These are phyloP conservation scores for Pollenia angustigena DNA, from an alignment of 2,888 invertebrate genomes.

Conservation along the genomic window DNA sequence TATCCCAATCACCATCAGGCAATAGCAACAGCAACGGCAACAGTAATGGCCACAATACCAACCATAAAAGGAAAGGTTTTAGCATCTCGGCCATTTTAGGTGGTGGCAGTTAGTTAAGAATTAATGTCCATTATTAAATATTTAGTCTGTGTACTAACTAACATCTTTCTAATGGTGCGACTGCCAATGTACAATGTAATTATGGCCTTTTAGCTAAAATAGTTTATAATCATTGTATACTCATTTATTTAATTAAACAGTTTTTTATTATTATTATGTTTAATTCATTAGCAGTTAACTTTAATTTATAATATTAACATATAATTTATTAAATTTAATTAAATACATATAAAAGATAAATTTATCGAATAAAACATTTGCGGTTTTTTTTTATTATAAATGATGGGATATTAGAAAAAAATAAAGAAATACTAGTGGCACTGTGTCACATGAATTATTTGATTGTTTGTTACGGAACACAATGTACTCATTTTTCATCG, in stretches of 20 bases:
- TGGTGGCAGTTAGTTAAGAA: constrained; percentile 77
- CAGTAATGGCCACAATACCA: constrained; percentile 59
- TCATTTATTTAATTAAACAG: constrained; percentile 62
- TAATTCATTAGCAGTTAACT: constrained; percentile 28
- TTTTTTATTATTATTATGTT: constrained; percentile 5
- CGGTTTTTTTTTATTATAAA: background rate
- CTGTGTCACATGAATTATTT: too few relatives aligned
- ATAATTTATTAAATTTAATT: constrained; percentile 27
- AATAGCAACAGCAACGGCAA: constrained; percentile 61
- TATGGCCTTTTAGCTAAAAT: constrained; percentile 56
- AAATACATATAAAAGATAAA: constrained; percentile 21
- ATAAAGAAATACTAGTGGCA: too few relatives aligned
- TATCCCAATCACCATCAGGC: constrained; percentile 68
- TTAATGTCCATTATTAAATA: constrained; percentile 35
- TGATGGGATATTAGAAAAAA: too few relatives aligned
- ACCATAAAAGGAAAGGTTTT: constrained; percentile 81
- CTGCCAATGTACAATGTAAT: constrained; percentile 48
- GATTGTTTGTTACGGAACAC: too few relatives aligned
- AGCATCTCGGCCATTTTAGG: constrained; percentile 84
- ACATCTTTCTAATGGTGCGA: constrained; percentile 7
- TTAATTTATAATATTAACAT: constrained; percentile 28
- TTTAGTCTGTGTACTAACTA: constrained; percentile 4
- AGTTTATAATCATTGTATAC: constrained; percentile 50
- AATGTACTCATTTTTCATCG: too few relatives aligned
- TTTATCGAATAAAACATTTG: background rate